phyloP scores from a whole-genome alignment of 2,113 vertebrate genomes.

The Mirounga angustirostris region DNA sequence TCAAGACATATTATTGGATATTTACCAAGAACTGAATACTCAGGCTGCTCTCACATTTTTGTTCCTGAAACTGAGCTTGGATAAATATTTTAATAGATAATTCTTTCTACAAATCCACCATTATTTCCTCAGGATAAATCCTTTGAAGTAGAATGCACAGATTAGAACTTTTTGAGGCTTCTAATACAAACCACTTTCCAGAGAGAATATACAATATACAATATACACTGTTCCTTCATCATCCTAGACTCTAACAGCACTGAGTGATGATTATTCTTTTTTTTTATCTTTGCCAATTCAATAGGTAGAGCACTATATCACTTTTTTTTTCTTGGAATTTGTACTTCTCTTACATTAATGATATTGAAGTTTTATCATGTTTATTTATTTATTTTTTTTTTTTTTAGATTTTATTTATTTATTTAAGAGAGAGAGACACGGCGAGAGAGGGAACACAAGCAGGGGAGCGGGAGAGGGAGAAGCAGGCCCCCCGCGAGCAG shows the following conservation, averaged over 20 bases:
- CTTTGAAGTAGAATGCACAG: not conserved
- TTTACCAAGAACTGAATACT: not conserved
- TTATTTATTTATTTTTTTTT: not conserved
- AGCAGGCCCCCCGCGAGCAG: too few relatives aligned
- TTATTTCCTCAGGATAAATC: not conserved
- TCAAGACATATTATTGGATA: not conserved
- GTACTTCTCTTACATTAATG: not conserved
- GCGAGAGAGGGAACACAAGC: too few relatives aligned
- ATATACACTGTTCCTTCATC: not conserved
- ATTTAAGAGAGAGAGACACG: too few relatives aligned
- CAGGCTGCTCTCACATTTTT: conserved; percentile 21
- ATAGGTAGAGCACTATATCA: not conserved
- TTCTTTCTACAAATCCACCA: not conserved
- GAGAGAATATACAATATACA: not conserved
- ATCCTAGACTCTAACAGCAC: not conserved
- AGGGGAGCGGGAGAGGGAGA: too few relatives aligned
- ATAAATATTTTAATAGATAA: conserved; percentile 34
- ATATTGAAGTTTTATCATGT: not conserved
- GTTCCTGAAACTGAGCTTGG: not conserved
- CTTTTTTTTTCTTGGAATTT: not conserved
- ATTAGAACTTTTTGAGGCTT: not conserved
- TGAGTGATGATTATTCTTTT: not conserved
- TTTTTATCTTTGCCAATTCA: not conserved
- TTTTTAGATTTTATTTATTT: too few relatives aligned
- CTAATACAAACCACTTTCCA: not conserved